phyloP scores from a whole-genome alignment of 2,888 invertebrate genomes.

The Odontocerum albicorne region DNA sequence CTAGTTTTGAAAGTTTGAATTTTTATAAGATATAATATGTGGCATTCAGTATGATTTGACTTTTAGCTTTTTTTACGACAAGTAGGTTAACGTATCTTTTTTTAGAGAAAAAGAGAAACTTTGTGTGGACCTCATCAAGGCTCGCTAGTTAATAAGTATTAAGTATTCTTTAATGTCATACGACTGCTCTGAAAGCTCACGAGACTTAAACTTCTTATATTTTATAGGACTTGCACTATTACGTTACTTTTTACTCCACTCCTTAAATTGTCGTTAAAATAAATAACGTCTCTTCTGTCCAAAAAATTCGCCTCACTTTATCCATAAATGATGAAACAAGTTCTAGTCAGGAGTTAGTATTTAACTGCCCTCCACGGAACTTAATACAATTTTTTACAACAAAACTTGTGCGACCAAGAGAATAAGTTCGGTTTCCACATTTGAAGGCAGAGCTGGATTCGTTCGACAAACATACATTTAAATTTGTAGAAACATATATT shows the following conservation, averaged over 20 bases:
- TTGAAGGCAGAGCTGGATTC: too few species aligned
- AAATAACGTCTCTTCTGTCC: slow-evolving; percentile 6
- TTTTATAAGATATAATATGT: too few species aligned
- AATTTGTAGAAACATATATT: too few species aligned
- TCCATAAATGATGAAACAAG: slow-evolving; percentile 13
- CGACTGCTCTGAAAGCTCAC: neutral
- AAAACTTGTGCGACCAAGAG: slow-evolving; percentile 15
- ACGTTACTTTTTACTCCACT: slow-evolving; percentile 2
- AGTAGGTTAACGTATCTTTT: too few species aligned
- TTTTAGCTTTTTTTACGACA: too few species aligned
- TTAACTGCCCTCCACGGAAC: slow-evolving; percentile 17
- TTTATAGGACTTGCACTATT: slow-evolving; percentile 6
- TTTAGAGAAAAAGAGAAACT: too few species aligned
- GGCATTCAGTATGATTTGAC: too few species aligned
- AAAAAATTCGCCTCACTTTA: slow-evolving; percentile 6
- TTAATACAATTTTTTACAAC: slow-evolving; percentile 29
- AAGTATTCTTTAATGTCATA: slow-evolving; percentile 1
- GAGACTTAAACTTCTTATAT: neutral
- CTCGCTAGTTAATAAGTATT: too few species aligned
- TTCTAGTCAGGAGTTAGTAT: slow-evolving; percentile 12
- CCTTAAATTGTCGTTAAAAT: slow-evolving; percentile 25
- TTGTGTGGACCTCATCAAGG: too few species aligned
- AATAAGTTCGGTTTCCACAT: slow-evolving; percentile 7
- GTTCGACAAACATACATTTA: too few species aligned
- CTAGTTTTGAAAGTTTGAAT: too few species aligned